Percentiles rank a stretch among this genome's conserved stretches.
These are phyloP conservation scores for Hypothenemus hampei DNA, from an alignment of 1,140 invertebrate genomes.

Conservation along the genomic window DNA sequence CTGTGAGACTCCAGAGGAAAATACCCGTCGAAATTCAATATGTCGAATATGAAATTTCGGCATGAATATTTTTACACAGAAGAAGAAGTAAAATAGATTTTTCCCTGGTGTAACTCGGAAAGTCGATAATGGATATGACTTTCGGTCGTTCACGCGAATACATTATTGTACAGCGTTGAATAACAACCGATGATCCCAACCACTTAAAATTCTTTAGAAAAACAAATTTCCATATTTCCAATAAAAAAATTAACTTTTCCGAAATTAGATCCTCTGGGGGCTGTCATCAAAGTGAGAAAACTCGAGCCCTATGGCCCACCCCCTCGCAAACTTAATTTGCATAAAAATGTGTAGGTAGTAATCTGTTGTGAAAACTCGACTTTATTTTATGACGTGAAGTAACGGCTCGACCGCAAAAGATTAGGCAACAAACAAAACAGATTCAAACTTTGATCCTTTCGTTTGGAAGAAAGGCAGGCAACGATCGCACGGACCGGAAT, in stretches of 20 bases:
- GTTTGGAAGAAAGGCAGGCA: slow-evolving; percentile 8
- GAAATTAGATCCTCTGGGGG: not conserved
- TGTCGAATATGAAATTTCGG: slow-evolving; percentile 5
- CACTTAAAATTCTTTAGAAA: not conserved
- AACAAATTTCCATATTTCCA: not conserved
- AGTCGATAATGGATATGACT: slow-evolving; percentile 11
- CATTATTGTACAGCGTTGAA: not conserved
- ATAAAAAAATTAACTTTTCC: not conserved
- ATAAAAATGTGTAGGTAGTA: slow-evolving; percentile 17
- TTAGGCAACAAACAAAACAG: slow-evolving; percentile 28
- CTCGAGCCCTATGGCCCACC: too few relatives aligned
- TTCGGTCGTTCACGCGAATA: not conserved
- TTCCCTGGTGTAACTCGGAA: not conserved
- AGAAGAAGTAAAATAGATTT: slow-evolving; percentile 1
- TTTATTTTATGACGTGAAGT: slow-evolving; percentile 18
- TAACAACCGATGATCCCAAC: not conserved
- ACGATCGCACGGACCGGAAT: slow-evolving; percentile 16
- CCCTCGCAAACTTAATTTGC: slow-evolving; percentile 10
- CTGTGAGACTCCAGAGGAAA: not conserved
- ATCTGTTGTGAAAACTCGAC: slow-evolving; percentile 17
- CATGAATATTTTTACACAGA: slow-evolving; percentile 12
- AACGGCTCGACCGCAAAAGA: slow-evolving; percentile 16
- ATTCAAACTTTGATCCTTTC: slow-evolving; percentile 13
- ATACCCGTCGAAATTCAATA: slow-evolving; percentile 14
- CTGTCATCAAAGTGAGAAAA: slow-evolving; percentile 6